These are phyloP conservation scores for Xiphorhynchus erythropygius DNA, from an alignment of 2,797 vertebrate species.

Conservation along the genomic window DNA sequence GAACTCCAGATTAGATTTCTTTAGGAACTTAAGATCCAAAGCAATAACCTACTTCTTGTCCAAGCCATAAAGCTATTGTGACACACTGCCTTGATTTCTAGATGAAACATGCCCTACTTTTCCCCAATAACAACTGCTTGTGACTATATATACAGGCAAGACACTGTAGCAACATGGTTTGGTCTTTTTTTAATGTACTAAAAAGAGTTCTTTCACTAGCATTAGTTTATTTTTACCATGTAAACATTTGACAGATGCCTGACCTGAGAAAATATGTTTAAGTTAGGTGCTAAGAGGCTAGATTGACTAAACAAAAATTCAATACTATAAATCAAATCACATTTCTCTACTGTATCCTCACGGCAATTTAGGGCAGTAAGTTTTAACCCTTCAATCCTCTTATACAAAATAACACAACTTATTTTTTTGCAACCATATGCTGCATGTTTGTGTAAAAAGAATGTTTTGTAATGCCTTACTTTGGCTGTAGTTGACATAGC, in stretches of 20 bases:
- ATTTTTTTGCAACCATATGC: background rate
- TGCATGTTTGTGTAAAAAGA: background rate
- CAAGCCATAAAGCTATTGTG: background rate
- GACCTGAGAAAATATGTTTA: background rate
- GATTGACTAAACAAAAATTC: background rate
- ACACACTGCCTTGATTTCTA: slow-evolving; percentile 22
- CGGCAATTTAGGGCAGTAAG: background rate
- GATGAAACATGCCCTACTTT: background rate
- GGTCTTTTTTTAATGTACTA: background rate
- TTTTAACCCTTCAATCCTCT: background rate
- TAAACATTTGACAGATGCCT: background rate
- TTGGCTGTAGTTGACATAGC: slow-evolving; percentile 96
- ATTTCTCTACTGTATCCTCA: background rate
- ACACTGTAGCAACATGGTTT: background rate
- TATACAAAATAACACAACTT: background rate
- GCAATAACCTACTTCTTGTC: slow-evolving; percentile 11
- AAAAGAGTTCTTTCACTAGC: background rate
- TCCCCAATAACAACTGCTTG: background rate
- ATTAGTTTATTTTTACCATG: background rate
- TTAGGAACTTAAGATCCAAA: background rate
- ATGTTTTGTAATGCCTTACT: slow-evolving; percentile 72
- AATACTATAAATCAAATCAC: background rate
- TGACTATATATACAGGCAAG: background rate
- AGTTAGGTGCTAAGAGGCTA: background rate
- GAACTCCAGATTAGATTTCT: background rate